Evolutionary conservation across 2,797 vertebrate species (phyloP).

Genomic region (Euthynnus affinis): DNA sequence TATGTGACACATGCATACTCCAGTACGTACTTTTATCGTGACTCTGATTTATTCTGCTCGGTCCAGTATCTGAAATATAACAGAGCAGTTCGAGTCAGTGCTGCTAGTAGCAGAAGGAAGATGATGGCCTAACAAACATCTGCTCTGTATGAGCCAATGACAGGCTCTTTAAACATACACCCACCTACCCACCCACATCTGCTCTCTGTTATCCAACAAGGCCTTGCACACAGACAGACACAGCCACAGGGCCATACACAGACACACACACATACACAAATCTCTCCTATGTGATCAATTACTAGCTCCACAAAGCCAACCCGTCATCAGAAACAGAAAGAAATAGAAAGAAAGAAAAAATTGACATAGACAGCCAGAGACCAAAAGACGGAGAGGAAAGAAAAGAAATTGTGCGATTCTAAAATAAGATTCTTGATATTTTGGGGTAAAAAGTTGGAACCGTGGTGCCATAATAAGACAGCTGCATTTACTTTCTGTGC

Average conservation of each 20-base stretch:
- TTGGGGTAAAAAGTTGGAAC: not conserved
- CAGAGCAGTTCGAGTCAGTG: conserved; percentile 47
- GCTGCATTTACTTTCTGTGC: conserved; percentile 24
- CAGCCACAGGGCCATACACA: conserved; percentile 41
- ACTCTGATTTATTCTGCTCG: conserved; percentile 11
- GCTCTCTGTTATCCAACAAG: conserved; percentile 73
- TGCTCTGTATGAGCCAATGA: conserved; percentile 75
- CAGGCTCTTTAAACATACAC: conserved; percentile 72
- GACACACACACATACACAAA: conserved; percentile 41
- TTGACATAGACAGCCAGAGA: not conserved
- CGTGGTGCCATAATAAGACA: conserved; percentile 12
- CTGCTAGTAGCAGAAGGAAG: conserved; percentile 55
- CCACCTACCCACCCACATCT: conserved; percentile 71
- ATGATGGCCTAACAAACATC: conserved; percentile 63
- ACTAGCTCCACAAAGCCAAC: conserved; percentile 22
- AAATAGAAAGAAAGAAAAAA: not conserved
- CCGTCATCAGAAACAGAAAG: conserved; percentile 30
- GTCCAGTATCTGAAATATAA: conserved; percentile 38
- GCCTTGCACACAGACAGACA: conserved; percentile 51
- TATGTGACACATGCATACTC: not conserved
- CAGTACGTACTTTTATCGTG: not conserved
- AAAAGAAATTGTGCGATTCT: not conserved
- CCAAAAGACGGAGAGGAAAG: not conserved
- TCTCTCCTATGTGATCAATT: conserved; percentile 64
- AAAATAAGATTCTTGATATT: conserved; percentile 1